A percentile compares a stretch with the other conserved stretches of the same genome.
phyloP scores from a whole-genome alignment of 2,113 vertebrate genomes.

The Cyrtonyx montezumae region DNA sequence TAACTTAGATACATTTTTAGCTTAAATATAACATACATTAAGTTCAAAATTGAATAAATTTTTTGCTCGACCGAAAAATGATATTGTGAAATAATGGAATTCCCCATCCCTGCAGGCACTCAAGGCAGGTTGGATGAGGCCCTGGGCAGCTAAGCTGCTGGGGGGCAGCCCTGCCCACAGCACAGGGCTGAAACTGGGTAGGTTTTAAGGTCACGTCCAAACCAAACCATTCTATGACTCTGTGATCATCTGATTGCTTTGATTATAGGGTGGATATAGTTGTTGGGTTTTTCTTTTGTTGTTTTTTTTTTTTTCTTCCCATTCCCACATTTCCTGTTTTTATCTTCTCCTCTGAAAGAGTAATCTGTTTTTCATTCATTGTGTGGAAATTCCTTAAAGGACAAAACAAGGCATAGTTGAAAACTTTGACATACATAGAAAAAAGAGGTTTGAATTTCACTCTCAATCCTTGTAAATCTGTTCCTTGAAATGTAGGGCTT shows the following conservation, averaged over 20 bases:
- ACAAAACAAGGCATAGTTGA: constrained; percentile 7
- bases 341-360: background rate
- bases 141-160: too few species aligned
- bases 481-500: constrained; percentile 14
- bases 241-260: background rate
- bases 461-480: background rate
- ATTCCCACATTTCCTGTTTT: background rate
- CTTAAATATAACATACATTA: background rate
- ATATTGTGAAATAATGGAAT: background rate
- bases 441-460: constrained; percentile 2
- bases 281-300: too few species aligned
- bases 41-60: background rate
- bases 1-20: background rate
- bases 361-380: background rate
- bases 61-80: background rate
- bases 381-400: background rate
- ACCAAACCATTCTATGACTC: too few species aligned
- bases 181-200: too few species aligned
- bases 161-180: too few species aligned
- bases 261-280: background rate
- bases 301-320: too few species aligned
- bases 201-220: too few species aligned
- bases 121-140: too few species aligned
- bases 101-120: too few species aligned
- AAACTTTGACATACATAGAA: background rate